Conservation (phyloP, 2,797 vertebrate species). For the Cyclura pinguis region DNA sequence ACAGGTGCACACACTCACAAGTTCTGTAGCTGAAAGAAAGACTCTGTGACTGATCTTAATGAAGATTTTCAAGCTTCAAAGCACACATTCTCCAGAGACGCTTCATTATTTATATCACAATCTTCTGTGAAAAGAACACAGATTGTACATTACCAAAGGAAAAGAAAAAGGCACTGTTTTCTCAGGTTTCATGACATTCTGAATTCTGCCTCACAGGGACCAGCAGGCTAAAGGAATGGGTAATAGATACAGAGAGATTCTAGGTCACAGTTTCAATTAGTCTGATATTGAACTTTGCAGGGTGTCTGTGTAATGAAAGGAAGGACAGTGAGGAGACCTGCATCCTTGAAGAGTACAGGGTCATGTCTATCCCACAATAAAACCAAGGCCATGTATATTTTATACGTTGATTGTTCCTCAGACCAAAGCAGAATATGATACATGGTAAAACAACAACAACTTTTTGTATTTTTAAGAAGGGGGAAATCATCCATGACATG, state of each 20-base stretch:
- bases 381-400: neutral
- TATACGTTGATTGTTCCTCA: neutral
- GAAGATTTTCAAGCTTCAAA: constrained; percentile 39
- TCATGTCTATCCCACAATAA: too few species aligned
- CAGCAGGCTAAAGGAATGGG: fast-evolving
- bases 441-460: neutral
- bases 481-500: neutral
- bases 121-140: constrained; percentile 32
- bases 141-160: constrained; percentile 23
- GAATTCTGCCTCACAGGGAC: constrained; percentile 3
- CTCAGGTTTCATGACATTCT: constrained; percentile 17
- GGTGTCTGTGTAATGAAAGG: neutral
- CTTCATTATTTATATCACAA: constrained; percentile 46
- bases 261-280: constrained; percentile 1
- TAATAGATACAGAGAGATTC: constrained; percentile 30
- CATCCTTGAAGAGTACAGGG: neutral
- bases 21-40: neutral
- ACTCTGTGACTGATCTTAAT: neutral
- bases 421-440: neutral
- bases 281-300: constrained; percentile 3
- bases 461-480: neutral
- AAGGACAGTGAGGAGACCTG: neutral
- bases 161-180: neutral
- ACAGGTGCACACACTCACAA: neutral
- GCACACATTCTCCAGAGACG: neutral